These are phyloP conservation scores for Phrixothrix hirtus DNA, from an alignment of 2,888 invertebrate species.

Conservation along the genomic window DNA sequence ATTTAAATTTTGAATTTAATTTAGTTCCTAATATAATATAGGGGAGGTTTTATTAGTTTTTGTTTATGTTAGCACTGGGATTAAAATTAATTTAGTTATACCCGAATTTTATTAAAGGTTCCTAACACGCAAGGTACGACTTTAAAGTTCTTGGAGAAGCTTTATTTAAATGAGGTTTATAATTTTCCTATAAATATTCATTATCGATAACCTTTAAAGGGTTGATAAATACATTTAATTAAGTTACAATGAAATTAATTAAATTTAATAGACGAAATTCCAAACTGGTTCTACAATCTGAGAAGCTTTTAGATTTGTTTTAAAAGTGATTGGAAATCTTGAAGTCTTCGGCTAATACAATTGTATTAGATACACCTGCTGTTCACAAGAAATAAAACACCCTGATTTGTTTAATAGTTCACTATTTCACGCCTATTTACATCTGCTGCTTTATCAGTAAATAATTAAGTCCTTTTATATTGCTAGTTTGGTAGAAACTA, in stretches of 20 bases:
- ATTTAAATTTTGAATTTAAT: slow-evolving; percentile 42
- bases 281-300: no score
- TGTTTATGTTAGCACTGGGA: slow-evolving; percentile 33
- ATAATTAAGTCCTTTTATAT: no score
- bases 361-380: slow-evolving; percentile 11
- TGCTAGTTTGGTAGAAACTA: no score
- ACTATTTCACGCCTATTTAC: slow-evolving; percentile 11
- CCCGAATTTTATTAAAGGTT: slow-evolving; percentile 33
- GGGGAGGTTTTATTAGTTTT: slow-evolving; percentile 31
- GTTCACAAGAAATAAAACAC: slow-evolving; percentile 9
- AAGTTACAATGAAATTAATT: slow-evolving; percentile 45
- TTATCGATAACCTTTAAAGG: slow-evolving; percentile 43
- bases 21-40: slow-evolving; percentile 32
- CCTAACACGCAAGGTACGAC: slow-evolving; percentile 16
- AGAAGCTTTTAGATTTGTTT: no score
- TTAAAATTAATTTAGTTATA: slow-evolving; percentile 33
- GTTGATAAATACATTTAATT: slow-evolving; percentile 48
- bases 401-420: slow-evolving; percentile 20
- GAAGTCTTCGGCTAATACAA: slow-evolving; percentile 15
- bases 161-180: slow-evolving; percentile 21
- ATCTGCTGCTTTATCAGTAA: slow-evolving; percentile 17
- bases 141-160: slow-evolving; percentile 15
- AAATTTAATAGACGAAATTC: no score
- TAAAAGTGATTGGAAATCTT: slow-evolving; percentile 13
- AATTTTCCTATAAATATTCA: slow-evolving; percentile 44